Base-by-base conservation (phyloP, 2,113 vertebrate genomes). In the Talpa occidentalis region DNA sequence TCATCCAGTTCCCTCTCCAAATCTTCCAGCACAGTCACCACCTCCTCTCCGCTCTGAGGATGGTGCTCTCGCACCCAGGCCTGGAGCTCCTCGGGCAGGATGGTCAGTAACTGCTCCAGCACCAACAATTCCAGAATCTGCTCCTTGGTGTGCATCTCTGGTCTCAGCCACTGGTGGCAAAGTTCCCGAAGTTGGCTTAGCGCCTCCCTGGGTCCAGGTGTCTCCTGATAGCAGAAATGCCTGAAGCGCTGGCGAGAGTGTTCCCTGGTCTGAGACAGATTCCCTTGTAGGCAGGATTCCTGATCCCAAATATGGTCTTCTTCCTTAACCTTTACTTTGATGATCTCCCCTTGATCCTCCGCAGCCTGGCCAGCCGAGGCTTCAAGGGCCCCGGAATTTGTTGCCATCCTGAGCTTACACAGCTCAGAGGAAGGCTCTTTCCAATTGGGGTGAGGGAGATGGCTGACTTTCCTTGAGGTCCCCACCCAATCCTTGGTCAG, bases 1-100 rank as follows among this genome's bases (percentile, higher is more conserved):
- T 95, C 95, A 28, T 95, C 93, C 26, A 94, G 87, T 35, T 95
- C 86, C 76, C 74, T 66, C 62, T 94, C 95, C 93, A 96, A 64
- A 37, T 94, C 80, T 35, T 96, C 95, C 91, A 96, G 64, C 82
- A 67, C 47, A 10, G 70, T 66, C 44, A 94, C 93, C 54, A 10
- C 93, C 62, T 94, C 28, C 10, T 96, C 81, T 21, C 86, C 95
- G 24, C 81, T 96, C 62, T 79, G 70, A 17, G 95, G 91, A 17
- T 47, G 56, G 1, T 37, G 93, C 19, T 60, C 82, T 10, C 17
- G 62, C 62, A 96, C 93, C 93, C 95, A 88, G 37, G 70, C 76
- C 77, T 79, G 93, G 37, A 95, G 93, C 62, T 96, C 95, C 44
- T 35, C 93, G 0, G 90, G 95, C 42, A 95, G 69, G 42, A 93